These are phyloP conservation scores for Bubo scandiacus DNA, from an alignment of 2,113 vertebrate species.

Conservation along the genomic window DNA sequence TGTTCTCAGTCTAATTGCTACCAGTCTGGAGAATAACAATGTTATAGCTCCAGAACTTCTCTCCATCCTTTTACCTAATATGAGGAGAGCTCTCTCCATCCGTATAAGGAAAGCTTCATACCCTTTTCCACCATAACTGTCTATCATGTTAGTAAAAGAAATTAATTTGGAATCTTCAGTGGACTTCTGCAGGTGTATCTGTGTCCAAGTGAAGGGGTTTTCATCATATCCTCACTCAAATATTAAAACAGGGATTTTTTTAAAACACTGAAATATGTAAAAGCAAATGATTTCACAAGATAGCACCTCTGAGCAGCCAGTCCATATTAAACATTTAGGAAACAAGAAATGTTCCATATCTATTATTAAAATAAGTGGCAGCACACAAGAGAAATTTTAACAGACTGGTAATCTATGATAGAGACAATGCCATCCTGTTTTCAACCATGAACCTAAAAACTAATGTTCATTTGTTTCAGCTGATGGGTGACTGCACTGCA, in stretches of 20 bases:
- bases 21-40: background rate
- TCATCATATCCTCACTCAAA: background rate
- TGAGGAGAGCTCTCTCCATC: background rate
- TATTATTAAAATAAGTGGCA: background rate
- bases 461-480: background rate
- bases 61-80: background rate
- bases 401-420: background rate
- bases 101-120: background rate
- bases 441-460: background rate
- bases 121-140: background rate
- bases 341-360: background rate
- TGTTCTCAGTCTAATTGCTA: background rate
- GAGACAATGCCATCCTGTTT: background rate
- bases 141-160: background rate
- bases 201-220: background rate
- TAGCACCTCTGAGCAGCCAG: background rate
- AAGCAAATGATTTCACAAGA: background rate
- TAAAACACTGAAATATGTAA: background rate
- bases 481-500: background rate
- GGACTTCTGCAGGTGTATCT: background rate
- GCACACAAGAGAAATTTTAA: background rate
- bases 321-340: slow-evolving; percentile 12
- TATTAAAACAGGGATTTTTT: background rate
- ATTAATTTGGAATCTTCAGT: background rate
- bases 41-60: background rate